A percentile compares a stretch with the other conserved stretches of the same genome.
Evolutionary conservation across 2,113 vertebrate genomes (phyloP).

Genomic region (Phylloscopus trochilus): DNA sequence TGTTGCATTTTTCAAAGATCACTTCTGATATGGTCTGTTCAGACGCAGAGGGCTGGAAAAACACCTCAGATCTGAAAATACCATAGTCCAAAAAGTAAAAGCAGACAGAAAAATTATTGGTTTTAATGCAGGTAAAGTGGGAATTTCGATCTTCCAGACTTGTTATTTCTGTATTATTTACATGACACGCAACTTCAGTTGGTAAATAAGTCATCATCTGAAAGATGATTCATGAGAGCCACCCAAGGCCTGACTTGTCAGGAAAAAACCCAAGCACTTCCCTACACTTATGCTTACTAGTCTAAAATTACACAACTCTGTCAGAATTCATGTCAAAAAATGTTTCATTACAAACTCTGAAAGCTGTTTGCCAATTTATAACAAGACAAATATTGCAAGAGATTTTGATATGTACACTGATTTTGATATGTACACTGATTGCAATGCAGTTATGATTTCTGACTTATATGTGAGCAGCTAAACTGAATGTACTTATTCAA

Average conservation of each 20-base stretch:
- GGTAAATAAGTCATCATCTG: background rate
- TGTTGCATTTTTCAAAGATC: background rate
- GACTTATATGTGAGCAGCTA: background rate
- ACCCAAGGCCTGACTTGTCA: background rate
- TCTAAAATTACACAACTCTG: background rate
- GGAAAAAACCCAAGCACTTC: background rate
- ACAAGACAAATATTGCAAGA: background rate
- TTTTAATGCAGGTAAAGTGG: background rate
- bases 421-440: background rate
- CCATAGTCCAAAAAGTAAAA: background rate
- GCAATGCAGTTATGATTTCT: background rate
- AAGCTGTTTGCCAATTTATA: background rate
- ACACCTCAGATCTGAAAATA: background rate
- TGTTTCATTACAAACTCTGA: background rate
- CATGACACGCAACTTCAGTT: background rate
- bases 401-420: background rate
- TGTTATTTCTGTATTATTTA: background rate
- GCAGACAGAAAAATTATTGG: background rate
- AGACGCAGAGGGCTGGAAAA: background rate
- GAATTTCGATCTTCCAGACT: conserved; percentile 1
- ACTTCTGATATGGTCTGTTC: background rate
- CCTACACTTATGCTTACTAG: background rate
- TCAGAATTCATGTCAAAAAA: background rate
- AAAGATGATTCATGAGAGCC: background rate
- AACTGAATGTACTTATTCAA: background rate